Base-by-base conservation (phyloP, 1,140 invertebrate genomes). In the Lanistes nyassanus region DNA sequence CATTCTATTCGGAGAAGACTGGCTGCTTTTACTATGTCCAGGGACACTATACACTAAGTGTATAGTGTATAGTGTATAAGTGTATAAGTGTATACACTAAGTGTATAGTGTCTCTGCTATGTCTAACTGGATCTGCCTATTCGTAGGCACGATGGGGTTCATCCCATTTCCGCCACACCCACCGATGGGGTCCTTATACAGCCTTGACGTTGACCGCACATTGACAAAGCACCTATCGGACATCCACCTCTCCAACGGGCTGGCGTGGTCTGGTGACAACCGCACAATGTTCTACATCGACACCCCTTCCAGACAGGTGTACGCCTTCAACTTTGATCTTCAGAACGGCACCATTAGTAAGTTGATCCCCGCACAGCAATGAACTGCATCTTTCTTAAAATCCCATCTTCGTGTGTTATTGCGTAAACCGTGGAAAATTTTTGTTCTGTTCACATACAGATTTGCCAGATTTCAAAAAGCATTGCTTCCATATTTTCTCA, bases 291-390 rank as follows among this genome's bases (percentile, higher is more conserved):
- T 86, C 77, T 91, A 85, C 78, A 89, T 89, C 53, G 90, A 91
- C 77, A 87, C 89, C 7, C 80, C 82, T 2, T 82, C 83, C 29
- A 74, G 83, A 37, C 75, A 84, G 74, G 84, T 91, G 21, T 90
- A 87, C 78, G 91, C 91, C 42, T 96, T 94, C 82, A 93, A 96
- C 84, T 96, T 93, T 82, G 91, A 96, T 81, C 89, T 93, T 7
- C 87, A 90, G 9, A 92, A 89, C 11, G 94, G 94, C n/a, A 88
- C 91, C 23, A 92, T 93, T 47, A 89, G 93, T 94, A 88, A 92
- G 92, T 82, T n/a, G 51, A 53, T 13, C 23, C 51, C 51, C 51
- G 56, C 1, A 26, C 3, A 60, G 9, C 56, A n/a, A n/a, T n/a
- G n/a, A n/a, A n/a, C n/a, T n/a, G n/a, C n/a, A n/a, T n/a, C n/a